A percentile compares a stretch with the other conserved stretches of the same genome.
These are phyloP conservation scores for Brachionus calyciflorus DNA, from an alignment of 1,140 invertebrate species.

Conservation along the genomic window DNA sequence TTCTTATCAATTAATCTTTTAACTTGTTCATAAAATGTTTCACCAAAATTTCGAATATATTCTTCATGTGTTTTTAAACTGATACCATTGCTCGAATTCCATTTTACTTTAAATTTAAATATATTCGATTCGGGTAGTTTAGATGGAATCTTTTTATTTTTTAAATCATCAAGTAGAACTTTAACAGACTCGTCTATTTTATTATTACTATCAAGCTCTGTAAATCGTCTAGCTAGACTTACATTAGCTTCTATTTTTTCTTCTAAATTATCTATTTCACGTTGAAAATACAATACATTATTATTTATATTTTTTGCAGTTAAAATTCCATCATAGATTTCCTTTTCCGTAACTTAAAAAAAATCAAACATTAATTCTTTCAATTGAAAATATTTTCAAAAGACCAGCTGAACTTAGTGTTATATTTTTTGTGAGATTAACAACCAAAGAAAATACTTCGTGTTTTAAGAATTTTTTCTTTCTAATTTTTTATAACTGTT, in stretches of 20 bases:
- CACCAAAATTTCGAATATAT: conserved; percentile 28
- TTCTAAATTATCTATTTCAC: conserved; percentile 37
- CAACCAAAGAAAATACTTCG: no score
- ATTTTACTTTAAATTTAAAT: conserved; percentile 46
- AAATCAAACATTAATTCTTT: no score
- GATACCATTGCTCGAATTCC: neutral
- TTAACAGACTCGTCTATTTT: neutral
- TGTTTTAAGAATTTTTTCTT: no score
- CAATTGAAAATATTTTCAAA: no score
- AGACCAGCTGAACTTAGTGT: no score
- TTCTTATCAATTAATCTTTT: conserved; percentile 31
- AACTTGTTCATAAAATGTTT: conserved; percentile 27
- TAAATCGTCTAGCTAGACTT: conserved; percentile 64
- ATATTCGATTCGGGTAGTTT: conserved; percentile 19
- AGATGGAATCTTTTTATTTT: conserved; percentile 43
- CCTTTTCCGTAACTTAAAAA: conserved; percentile 46
- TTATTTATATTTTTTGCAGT: neutral
- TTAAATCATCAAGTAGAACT: conserved; percentile 42
- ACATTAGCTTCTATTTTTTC: conserved; percentile 13
- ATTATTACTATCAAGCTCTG: neutral
- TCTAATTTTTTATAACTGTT: no score
- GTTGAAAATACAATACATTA: conserved; percentile 1
- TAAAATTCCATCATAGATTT: conserved; percentile 40
- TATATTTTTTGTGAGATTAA: no score
- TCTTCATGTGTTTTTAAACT: neutral